Conservation (phyloP, 2,113 vertebrate genomes). For the Fregata magnificens region DNA sequence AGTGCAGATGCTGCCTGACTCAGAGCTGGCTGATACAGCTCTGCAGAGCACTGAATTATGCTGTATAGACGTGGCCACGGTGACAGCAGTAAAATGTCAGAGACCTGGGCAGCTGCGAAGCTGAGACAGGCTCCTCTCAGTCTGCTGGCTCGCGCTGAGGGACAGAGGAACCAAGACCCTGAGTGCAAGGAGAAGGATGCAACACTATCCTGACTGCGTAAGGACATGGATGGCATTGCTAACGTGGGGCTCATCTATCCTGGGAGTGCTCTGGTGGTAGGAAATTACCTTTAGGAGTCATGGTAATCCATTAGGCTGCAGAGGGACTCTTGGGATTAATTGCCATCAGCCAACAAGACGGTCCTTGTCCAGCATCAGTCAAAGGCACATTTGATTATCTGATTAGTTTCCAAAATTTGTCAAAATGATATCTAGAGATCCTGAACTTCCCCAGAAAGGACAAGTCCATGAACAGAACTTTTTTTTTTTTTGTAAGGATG, state of each 20-base stretch:
- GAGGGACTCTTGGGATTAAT: neutral
- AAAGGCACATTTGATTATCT: neutral
- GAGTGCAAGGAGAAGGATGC: neutral
- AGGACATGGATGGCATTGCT: neutral
- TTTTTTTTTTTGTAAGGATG: neutral
- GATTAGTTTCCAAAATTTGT: neutral
- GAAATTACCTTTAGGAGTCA: neutral
- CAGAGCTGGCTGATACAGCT: neutral
- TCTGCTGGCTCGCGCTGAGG: neutral
- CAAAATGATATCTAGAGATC: neutral
- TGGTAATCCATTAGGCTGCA: neutral
- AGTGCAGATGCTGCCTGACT: neutral
- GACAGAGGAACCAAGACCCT: neutral
- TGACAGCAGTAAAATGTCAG: slow-evolving; percentile 13
- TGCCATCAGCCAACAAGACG: neutral
- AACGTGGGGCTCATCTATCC: neutral
- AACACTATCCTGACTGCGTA: fast-evolving
- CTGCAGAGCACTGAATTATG: neutral
- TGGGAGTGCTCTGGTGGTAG: neutral
- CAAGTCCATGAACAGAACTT: neutral
- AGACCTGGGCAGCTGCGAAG: neutral
- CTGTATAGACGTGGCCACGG: neutral
- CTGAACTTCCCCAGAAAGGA: neutral
- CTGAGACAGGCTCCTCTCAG: slow-evolving; percentile 33
- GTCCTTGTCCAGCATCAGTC: neutral